Base-by-base conservation (phyloP, 2,888 invertebrate species). In the Allolobophora icterica region DNA sequence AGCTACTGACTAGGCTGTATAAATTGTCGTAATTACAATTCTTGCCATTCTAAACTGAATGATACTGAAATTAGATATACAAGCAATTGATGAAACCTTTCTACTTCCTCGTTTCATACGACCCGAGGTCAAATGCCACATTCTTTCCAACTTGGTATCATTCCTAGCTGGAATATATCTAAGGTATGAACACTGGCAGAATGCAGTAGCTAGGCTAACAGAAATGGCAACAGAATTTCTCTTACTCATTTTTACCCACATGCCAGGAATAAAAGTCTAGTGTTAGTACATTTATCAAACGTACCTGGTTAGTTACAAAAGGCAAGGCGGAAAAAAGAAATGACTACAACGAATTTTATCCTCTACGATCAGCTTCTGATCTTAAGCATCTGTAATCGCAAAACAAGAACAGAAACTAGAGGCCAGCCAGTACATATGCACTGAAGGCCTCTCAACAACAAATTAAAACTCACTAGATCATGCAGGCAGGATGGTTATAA, bases 221-320 rank as follows among this genome's bases (percentile, higher is more conserved):
- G 71, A n/a, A 8, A 11, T 71, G 71, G 71, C 71, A 71, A 19
- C n/a, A 71, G n/a, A 6, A n/a, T n/a, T 71, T 71, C n/a, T 71
- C 71, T 71, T 71, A 71, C 71, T 71, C 71, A 71, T 30, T 71
- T 71, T 71, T n/a, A 71, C 71, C 71, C 71, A 84, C 84, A 87
- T 6, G 24, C 87, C 35, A 34, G 38, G 87, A 38, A 87, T 87
- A 38, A 6, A 24, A 87, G n/a, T 34, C 38, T 87, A 87, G 35
- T 87, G 87, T 87, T 87, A 87, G 87, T 87, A 87, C 87, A 87
- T 87, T 24, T 34, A 11, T 24, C 19, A 34, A 87, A 87, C 87
- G 34, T 87, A 87, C 87, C 87, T 87, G 87, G 87, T 87, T 87
- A 87, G 87, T 87, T 87, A 87, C 19, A 87, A 87, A 87, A 87